Conservation (phyloP, 1,140 invertebrate species). For the Steinernema feltiae region DNA sequence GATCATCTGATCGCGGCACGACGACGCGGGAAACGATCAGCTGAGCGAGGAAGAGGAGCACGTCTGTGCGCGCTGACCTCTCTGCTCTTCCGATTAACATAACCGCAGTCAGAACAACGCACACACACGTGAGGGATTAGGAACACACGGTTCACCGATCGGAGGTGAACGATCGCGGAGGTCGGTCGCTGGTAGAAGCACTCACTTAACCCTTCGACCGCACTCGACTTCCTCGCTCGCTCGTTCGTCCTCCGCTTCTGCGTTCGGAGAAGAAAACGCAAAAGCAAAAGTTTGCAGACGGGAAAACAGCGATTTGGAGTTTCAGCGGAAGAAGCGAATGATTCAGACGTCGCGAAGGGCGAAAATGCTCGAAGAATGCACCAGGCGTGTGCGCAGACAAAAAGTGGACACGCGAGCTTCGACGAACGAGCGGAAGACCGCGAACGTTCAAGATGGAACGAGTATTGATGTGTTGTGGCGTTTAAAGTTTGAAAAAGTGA, state of each 20-base stretch:
- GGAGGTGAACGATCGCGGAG: too few species aligned
- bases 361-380: background rate
- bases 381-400: background rate
- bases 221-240: background rate
- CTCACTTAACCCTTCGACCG: background rate
- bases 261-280: background rate
- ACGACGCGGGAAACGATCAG: too few species aligned
- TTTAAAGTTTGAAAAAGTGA: too few species aligned
- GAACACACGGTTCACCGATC: too few species aligned
- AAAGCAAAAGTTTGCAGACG: background rate
- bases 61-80: background rate
- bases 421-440: too few species aligned
- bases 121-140: background rate
- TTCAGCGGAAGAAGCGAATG: background rate
- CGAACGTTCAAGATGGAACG: too few species aligned
- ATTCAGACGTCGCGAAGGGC: background rate
- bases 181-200: background rate
- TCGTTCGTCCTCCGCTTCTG: background rate
- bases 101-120: background rate
- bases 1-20: too few species aligned
- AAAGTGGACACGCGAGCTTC: background rate
- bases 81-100: background rate
- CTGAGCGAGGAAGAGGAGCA: too few species aligned
- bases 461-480: too few species aligned
- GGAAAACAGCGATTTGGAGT: too few species aligned